These are phyloP conservation scores for Sceloporus undulatus DNA, from an alignment of 2,113 vertebrate species.

Conservation along the genomic window DNA sequence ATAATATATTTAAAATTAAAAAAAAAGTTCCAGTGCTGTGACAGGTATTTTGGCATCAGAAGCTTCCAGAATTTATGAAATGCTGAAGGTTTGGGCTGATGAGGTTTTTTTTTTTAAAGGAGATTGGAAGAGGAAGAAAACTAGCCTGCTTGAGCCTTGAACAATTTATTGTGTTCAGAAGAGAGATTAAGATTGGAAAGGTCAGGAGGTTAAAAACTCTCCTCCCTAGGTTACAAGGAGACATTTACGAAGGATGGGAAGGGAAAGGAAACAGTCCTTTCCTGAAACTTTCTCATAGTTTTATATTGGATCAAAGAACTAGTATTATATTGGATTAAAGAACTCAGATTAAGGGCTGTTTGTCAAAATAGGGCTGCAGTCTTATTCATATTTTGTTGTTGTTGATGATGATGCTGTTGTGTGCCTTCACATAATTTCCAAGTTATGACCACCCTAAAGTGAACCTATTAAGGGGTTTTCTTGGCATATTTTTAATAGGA, in stretches of 20 bases:
- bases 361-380: neutral
- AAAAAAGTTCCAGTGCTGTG: neutral
- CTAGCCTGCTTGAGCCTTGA: neutral
- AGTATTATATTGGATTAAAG: neutral
- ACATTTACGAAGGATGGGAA: neutral
- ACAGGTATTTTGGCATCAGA: neutral
- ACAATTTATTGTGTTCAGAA: neutral
- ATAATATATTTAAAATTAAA: neutral
- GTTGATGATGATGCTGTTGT: too few relatives aligned
- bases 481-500: too few relatives aligned
- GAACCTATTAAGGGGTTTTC: too few relatives aligned
- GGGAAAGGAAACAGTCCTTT: neutral
- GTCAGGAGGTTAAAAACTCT: too few relatives aligned
- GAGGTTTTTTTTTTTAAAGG: neutral
- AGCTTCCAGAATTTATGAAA: neutral
- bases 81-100: neutral
- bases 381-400: neutral
- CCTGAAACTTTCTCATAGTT: neutral
- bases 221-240: neutral
- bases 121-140: neutral
- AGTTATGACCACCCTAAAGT: too few relatives aligned
- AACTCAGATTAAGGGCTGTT: neutral
- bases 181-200: neutral
- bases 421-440: too few relatives aligned
- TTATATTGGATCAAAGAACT: neutral